phyloP scores from a whole-genome alignment of 2,797 vertebrate genomes.

The Podargus strigoides region DNA sequence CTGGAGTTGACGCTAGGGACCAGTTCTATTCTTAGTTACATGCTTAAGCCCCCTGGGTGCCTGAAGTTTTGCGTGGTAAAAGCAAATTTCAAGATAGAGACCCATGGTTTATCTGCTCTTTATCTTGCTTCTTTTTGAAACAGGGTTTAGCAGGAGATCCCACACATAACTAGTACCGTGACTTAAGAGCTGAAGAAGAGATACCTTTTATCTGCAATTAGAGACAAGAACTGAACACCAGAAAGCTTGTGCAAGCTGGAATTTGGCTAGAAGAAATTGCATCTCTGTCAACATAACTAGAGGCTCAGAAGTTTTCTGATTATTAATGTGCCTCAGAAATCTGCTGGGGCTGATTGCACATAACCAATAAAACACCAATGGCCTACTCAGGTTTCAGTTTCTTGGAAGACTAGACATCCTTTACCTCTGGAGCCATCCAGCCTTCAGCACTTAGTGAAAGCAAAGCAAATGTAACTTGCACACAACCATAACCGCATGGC shows the following conservation, averaged over 20 bases:
- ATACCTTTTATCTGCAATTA: constrained; percentile 27
- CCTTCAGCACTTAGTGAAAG: constrained; percentile 14
- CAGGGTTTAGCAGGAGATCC: not conserved
- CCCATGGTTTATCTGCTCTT: not conserved
- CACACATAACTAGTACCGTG: not conserved
- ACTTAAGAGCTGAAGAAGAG: not conserved
- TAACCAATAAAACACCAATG: not conserved
- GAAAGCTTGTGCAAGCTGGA: constrained; percentile 9
- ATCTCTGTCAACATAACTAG: constrained; percentile 45
- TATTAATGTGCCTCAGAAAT: constrained; percentile 68
- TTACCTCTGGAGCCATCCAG: not conserved
- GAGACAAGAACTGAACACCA: not conserved
- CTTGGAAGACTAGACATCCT: not conserved
- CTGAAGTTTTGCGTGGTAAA: not conserved
- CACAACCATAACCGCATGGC: not conserved
- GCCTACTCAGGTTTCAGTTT: constrained; percentile 10
- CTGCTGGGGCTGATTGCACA: constrained; percentile 41
- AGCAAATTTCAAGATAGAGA: not conserved
- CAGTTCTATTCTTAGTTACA: not conserved
- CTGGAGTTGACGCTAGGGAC: not conserved
- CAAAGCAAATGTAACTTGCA: constrained; percentile 12
- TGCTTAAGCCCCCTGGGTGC: not conserved
- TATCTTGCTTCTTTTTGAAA: not conserved
- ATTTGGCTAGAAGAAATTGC: constrained; percentile 42
- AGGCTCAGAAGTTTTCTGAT: constrained; percentile 39